These are phyloP conservation scores for Bombus breviceps DNA, from an alignment of 1,140 invertebrate genomes.

Conservation along the genomic window DNA sequence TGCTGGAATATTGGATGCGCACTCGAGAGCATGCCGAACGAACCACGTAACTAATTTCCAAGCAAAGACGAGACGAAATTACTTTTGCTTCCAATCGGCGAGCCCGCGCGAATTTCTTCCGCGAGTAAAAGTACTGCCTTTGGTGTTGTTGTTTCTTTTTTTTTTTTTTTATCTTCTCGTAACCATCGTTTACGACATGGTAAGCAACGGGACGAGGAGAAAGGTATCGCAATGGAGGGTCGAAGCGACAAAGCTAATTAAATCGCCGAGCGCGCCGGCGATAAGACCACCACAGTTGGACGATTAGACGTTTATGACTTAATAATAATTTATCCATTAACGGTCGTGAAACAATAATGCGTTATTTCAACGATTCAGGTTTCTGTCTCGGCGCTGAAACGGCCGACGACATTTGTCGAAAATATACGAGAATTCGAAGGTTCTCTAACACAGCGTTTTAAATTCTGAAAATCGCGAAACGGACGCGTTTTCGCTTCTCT, in stretches of 20 bases:
- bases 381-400: not conserved
- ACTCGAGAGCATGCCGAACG: not conserved
- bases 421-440: not conserved
- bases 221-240: not conserved
- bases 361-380: conserved; percentile 31
- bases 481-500: not conserved
- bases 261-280: not conserved
- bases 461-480: conserved; percentile 4
- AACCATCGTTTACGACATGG: conserved; percentile 4
- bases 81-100: conserved; percentile 20
- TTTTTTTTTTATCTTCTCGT: not conserved
- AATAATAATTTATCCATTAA: conserved; percentile 40
- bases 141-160: not conserved
- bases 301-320: conserved; percentile 24
- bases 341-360: conserved; percentile 38
- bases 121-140: not conserved
- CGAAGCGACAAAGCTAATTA: conserved; percentile 23
- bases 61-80: not conserved
- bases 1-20: conserved; percentile 13
- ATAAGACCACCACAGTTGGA: not conserved
- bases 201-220: not conserved
- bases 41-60: conserved; percentile 15
- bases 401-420: not conserved
- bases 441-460: not conserved
- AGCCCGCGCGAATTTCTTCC: not conserved